These are phyloP conservation scores for Globodera ellingtonae DNA, from an alignment of 1,140 invertebrate genomes.

Conservation along the genomic window DNA sequence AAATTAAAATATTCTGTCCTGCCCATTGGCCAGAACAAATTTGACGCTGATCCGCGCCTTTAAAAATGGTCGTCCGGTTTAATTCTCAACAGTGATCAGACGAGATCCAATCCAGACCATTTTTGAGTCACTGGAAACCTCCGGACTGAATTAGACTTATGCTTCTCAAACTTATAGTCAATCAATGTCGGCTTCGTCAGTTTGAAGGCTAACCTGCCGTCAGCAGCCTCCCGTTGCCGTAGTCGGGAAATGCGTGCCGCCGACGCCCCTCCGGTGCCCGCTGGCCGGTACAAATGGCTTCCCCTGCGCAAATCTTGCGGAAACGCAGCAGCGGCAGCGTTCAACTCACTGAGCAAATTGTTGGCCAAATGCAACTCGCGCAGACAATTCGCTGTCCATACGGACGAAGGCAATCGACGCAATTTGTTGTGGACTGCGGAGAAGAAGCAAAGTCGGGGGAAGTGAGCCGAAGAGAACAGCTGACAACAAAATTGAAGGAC, in stretches of 20 bases:
- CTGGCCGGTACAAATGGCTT: constrained; percentile 8
- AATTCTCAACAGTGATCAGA: too few relatives aligned
- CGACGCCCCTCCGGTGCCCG: constrained; percentile 5
- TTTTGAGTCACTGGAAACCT: too few relatives aligned
- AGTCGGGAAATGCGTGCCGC: constrained; percentile 14
- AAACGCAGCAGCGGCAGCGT: neutral
- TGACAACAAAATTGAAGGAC: constrained; percentile 69
- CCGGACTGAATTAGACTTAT: too few relatives aligned
- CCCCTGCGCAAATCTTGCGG: constrained; percentile 21
- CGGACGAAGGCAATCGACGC: constrained; percentile 78
- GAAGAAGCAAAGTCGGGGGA: constrained; percentile 79
- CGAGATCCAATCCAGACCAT: neutral
- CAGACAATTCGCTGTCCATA: constrained; percentile 87
- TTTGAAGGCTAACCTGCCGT: neutral
- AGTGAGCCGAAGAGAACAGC: constrained; percentile 75
- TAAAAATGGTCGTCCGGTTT: too few relatives aligned
- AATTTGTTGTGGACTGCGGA: constrained; percentile 93
- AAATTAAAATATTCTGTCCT: too few relatives aligned
- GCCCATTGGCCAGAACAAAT: too few relatives aligned
- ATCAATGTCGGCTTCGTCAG: neutral
- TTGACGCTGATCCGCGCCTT: too few relatives aligned
- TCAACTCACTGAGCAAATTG: constrained; percentile 78
- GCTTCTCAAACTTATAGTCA: too few relatives aligned
- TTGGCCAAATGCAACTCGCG: constrained; percentile 86
- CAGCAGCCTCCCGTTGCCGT: neutral